Percentiles rank a stretch among this genome's conserved stretches.
Evolutionary conservation across 2,797 vertebrate species (phyloP).

Genomic region (Rhabdophis nuchalis): DNA sequence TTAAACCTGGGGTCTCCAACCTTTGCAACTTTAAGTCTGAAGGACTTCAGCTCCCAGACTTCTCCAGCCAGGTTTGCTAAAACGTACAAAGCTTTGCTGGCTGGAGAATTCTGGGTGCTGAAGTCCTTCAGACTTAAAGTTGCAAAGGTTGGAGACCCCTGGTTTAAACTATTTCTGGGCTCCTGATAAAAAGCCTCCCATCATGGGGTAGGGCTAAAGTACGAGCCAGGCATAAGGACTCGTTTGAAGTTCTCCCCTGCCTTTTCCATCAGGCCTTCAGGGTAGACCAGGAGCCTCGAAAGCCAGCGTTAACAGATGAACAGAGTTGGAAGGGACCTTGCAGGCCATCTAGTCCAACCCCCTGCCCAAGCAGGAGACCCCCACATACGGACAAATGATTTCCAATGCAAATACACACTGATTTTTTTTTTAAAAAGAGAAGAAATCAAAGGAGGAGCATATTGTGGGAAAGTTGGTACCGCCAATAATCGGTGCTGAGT

Average conservation of each 20-base stretch:
- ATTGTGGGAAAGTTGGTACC: neutral
- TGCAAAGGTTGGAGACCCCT: too few species aligned
- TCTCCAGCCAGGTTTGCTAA: too few species aligned
- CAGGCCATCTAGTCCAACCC: too few species aligned
- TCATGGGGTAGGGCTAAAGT: neutral
- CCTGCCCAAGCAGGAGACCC: too few species aligned
- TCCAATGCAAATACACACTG: neutral
- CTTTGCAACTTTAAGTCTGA: too few species aligned
- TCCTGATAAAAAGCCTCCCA: neutral
- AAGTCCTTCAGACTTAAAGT: too few species aligned
- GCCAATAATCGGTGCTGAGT: neutral
- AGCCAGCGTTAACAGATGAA: accelerated
- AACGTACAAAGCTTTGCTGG: too few species aligned
- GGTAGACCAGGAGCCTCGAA: neutral
- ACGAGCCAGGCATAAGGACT: neutral
- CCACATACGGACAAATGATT: neutral
- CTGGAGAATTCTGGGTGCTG: too few species aligned
- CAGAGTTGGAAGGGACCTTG: too few species aligned
- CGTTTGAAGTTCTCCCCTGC: neutral
- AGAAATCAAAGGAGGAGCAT: neutral
- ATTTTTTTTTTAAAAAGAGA: neutral
- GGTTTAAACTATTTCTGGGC: neutral
- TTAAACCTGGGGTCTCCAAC: neutral
- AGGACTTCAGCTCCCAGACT: too few species aligned
- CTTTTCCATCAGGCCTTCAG: neutral